phyloP scores from a whole-genome alignment of 53 echinoderm and acorn worm species.

The Henricia sp. region DNA sequence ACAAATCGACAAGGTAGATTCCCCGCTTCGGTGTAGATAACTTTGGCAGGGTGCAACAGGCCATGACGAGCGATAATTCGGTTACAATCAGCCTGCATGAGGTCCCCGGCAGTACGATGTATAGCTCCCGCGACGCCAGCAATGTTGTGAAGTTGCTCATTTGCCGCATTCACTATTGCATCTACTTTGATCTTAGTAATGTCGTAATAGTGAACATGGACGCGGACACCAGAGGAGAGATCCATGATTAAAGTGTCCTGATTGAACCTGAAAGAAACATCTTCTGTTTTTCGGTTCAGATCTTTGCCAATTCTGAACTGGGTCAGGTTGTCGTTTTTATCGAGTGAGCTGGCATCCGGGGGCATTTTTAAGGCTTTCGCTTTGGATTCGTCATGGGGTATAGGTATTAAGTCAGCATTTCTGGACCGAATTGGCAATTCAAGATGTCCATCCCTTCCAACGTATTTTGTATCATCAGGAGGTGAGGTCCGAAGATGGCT shows the following conservation, averaged over 20 bases:
- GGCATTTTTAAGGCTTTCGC: too few species aligned
- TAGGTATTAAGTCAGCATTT: not conserved
- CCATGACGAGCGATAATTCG: conserved; percentile 53
- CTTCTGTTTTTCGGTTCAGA: not conserved
- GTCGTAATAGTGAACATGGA: conserved; percentile 37
- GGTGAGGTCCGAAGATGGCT: not conserved
- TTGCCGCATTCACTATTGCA: conserved; percentile 72
- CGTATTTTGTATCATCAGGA: not conserved
- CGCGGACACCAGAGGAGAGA: conserved; percentile 14
- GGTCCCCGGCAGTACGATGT: conserved; percentile 36
- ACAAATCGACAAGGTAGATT: conserved; percentile 58
- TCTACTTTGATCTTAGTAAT: conserved; percentile 59
- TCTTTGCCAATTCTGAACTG: not conserved
- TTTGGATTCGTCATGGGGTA: not conserved
- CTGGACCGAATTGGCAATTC: not conserved
- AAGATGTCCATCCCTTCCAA: not conserved
- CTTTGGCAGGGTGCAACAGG: conserved; percentile 60
- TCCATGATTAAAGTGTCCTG: conserved; percentile 15
- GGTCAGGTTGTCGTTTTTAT: not conserved
- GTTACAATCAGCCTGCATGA: conserved; percentile 51
- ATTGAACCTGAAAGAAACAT: not conserved
- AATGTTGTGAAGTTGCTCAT: conserved; percentile 39
- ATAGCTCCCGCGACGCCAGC: conserved; percentile 66
- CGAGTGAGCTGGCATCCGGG: not conserved
- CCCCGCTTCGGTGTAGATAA: conserved; percentile 56